Percentiles rank a stretch among this genome's conserved stretches.
Conservation (phyloP, 2,797 vertebrate genomes). For the Macrochelys suwanniensis region DNA sequence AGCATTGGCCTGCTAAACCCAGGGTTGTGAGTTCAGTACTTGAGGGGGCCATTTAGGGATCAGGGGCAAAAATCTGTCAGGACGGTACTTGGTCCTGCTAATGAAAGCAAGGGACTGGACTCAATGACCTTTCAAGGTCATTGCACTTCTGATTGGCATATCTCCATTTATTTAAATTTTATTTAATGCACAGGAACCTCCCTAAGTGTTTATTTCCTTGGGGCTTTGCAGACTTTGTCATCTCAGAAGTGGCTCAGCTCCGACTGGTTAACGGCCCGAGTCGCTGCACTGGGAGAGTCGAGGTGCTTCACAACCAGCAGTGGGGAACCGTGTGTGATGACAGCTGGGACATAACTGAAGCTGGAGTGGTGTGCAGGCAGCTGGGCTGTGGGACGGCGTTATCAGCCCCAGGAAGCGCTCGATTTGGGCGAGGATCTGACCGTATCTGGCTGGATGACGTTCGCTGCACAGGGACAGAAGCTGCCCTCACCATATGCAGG, state of each 20-base stretch:
- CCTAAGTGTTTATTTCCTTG: neutral
- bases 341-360: slow-evolving; percentile 44
- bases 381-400: slow-evolving; percentile 51
- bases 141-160: too few species aligned
- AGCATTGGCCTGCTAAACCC: too few species aligned
- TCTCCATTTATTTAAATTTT: too few species aligned
- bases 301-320: slow-evolving; percentile 11
- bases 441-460: slow-evolving; percentile 38
- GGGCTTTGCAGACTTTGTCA: neutral
- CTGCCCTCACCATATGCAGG: slow-evolving; percentile 54
- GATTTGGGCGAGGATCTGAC: slow-evolving; percentile 48
- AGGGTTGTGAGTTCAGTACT: too few species aligned
- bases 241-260: neutral
- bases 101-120: too few species aligned
- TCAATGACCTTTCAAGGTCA: too few species aligned
- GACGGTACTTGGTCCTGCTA: too few species aligned
- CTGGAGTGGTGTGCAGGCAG: slow-evolving; percentile 34
- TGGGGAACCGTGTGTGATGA: slow-evolving; percentile 68
- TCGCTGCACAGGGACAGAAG: slow-evolving; percentile 34
- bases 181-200: too few species aligned
- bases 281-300: slow-evolving; percentile 74
- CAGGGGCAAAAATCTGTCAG: too few species aligned
- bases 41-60: too few species aligned
- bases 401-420: neutral
- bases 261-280: slow-evolving; percentile 62